Conservation (phyloP, 2,888 invertebrate genomes). For the Sarcophaga variegata region DNA sequence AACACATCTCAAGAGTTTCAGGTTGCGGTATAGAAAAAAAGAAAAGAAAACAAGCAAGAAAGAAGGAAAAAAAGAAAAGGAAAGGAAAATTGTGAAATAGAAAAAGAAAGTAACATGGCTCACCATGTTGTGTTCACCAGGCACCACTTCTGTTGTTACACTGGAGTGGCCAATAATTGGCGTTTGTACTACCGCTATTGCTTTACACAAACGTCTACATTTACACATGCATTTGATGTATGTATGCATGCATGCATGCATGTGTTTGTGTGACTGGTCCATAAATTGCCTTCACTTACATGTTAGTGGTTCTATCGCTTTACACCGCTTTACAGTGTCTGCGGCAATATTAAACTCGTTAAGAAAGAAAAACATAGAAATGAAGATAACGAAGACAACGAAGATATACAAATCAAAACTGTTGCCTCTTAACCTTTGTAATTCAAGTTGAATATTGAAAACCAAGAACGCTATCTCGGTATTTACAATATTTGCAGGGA, state of each 20-base stretch:
- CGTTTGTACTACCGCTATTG: constrained; percentile 66
- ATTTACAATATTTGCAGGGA: too few species aligned
- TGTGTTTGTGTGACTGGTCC: not conserved
- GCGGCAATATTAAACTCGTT: not conserved
- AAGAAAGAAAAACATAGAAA: not conserved
- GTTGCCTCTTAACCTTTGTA: too few species aligned
- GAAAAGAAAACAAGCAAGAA: not conserved
- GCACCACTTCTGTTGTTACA: constrained; percentile 71
- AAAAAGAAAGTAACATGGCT: constrained; percentile 35
- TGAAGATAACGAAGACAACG: too few species aligned
- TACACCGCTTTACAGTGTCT: constrained; percentile 53
- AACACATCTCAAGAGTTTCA: constrained; percentile 65
- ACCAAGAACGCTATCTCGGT: too few species aligned
- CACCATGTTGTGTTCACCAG: constrained; percentile 67
- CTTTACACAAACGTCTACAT: constrained; percentile 44
- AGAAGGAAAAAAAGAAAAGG: not conserved
- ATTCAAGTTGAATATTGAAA: too few species aligned
- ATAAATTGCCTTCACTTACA: constrained; percentile 54
- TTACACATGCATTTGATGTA: not conserved
- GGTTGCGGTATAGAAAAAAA: constrained; percentile 55
- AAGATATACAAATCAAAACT: too few species aligned
- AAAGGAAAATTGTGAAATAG: not conserved
- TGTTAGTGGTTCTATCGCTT: constrained; percentile 55
- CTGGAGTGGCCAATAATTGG: constrained; percentile 71
- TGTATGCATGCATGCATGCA: not conserved